A percentile compares a stretch with the other conserved stretches of the same genome.
These are phyloP conservation scores for Alentia gelatinosa DNA, from an alignment of 2,888 invertebrate species.

Conservation along the genomic window DNA sequence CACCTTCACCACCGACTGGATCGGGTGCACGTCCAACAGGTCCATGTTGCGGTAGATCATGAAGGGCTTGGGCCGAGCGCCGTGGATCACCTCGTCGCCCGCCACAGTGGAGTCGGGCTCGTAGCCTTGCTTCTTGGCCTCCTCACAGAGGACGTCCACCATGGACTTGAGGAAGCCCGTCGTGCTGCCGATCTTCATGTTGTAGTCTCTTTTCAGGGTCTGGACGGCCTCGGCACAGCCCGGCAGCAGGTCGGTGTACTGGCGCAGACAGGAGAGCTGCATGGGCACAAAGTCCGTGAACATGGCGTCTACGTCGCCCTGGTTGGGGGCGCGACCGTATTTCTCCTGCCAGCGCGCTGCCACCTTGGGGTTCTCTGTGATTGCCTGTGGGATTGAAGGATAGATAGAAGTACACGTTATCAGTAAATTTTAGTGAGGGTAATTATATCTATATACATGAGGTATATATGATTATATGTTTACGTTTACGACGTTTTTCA, in stretches of 20 bases:
- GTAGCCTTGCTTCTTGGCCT: constrained; percentile 78
- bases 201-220: constrained; percentile 70
- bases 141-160: constrained; percentile 74
- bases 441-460: too few species aligned
- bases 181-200: constrained; percentile 75
- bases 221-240: constrained; percentile 73
- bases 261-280: constrained; percentile 72
- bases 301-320: constrained; percentile 78
- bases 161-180: constrained; percentile 78
- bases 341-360: constrained; percentile 73
- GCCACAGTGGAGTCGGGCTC: constrained; percentile 78
- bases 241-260: constrained; percentile 74
- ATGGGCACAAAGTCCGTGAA: constrained; percentile 78
- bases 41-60: constrained; percentile 81
- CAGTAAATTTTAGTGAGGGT: too few species aligned
- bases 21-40: constrained; percentile 77
- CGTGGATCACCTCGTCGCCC: constrained; percentile 79
- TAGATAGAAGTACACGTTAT: too few species aligned
- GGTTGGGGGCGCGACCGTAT: constrained; percentile 73
- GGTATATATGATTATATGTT: too few species aligned
- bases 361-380: constrained; percentile 74
- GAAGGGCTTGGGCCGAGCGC: constrained; percentile 79
- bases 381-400: constrained; percentile 55
- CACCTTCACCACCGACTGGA: constrained; percentile 68
- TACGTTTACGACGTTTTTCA: too few species aligned